Percentiles rank a stretch among this genome's conserved stretches.
Evolutionary conservation across 2,797 vertebrate genomes (phyloP).

Genomic region (Sardinella longiceps): DNA sequence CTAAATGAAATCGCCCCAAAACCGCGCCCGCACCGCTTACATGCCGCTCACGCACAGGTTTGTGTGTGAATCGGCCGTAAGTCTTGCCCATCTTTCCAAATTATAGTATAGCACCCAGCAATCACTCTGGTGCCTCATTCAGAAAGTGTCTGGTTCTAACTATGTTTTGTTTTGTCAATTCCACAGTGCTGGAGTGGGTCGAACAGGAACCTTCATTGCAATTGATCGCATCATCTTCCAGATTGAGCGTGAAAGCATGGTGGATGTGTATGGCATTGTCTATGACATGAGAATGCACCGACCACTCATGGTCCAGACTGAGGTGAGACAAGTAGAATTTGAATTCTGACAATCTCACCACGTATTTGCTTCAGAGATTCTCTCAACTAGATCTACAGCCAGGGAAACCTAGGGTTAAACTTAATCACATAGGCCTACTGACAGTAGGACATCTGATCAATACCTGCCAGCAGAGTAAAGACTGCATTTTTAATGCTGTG

Average conservation of each 20-base stretch:
- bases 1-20: too few species aligned
- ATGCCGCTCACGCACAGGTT: too few species aligned
- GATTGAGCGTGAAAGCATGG: constrained; percentile 86
- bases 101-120: too few species aligned
- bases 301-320: constrained; percentile 94
- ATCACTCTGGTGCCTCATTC: too few species aligned
- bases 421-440: neutral
- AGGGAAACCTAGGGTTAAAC: too few species aligned
- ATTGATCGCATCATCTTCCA: constrained; percentile 92
- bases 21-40: too few species aligned
- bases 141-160: neutral
- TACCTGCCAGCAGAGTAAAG: neutral
- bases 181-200: constrained; percentile 90
- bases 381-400: too few species aligned
- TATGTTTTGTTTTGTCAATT: neutral
- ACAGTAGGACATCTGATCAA: neutral
- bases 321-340: constrained; percentile 74
- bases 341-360: neutral
- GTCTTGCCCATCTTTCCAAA: too few species aligned
- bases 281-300: constrained; percentile 92
- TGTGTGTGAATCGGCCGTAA: too few species aligned
- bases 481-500: neutral
- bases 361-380: too few species aligned
- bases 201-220: constrained; percentile 93
- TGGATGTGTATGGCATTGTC: constrained; percentile 87